Evolutionary conservation across 2,113 vertebrate genomes (phyloP).

Genomic region (Felis chaus): DNA sequence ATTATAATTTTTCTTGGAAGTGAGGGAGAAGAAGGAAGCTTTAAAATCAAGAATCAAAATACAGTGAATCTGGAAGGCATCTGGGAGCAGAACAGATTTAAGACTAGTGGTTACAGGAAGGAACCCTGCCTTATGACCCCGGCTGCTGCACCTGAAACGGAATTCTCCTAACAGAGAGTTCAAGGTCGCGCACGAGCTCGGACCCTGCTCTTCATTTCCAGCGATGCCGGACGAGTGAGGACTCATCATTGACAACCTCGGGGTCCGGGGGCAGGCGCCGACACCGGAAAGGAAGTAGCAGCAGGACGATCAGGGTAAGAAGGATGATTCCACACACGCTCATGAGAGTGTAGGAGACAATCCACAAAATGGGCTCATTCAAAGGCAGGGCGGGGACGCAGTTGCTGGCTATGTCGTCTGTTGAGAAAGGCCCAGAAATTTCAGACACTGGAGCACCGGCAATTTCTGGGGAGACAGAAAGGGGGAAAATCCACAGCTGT

Average conservation of each 20-base stretch:
- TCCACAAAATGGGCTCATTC: conserved; percentile 91
- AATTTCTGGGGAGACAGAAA: conserved; percentile 83
- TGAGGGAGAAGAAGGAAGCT: conserved; percentile 72
- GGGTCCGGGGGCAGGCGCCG: conserved; percentile 72
- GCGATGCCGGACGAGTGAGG: conserved; percentile 94
- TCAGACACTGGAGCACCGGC: conserved; percentile 88
- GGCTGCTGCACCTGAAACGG: not conserved
- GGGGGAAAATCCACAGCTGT: not conserved
- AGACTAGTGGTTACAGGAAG: not conserved
- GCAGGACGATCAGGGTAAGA: conserved; percentile 88
- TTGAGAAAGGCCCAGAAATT: conserved; percentile 94
- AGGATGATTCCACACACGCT: conserved; percentile 91
- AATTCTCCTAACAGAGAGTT: not conserved
- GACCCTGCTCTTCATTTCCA: conserved; percentile 90
- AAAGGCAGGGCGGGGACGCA: conserved; percentile 84
- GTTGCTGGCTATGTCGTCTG: conserved; percentile 88
- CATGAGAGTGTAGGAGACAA: conserved; percentile 94
- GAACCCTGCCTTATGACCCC: conserved; percentile 39
- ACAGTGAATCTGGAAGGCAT: conserved; percentile 69
- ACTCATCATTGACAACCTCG: conserved; percentile 94
- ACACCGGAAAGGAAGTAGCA: conserved; percentile 87
- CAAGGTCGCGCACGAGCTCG: not conserved
- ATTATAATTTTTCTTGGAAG: conserved; percentile 52
- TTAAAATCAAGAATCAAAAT: conserved; percentile 73
- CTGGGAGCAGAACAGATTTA: conserved; percentile 19